Evolutionary conservation across 1,140 invertebrate genomes (phyloP).

Genomic region (Atta texana): DNA sequence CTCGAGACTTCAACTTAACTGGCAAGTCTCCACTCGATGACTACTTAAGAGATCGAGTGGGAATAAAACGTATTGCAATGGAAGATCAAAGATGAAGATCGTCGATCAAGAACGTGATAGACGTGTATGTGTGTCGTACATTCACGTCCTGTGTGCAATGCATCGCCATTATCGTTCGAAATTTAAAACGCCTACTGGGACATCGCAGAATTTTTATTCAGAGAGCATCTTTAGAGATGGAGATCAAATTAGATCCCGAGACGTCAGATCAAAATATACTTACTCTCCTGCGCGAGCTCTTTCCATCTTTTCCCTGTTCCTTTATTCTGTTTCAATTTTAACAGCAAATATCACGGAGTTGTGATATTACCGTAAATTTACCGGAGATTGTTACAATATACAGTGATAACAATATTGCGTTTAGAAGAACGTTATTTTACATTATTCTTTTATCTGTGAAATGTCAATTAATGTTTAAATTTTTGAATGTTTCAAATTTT

Average conservation of each 20-base stretch:
- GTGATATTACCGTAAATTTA: neutral
- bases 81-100: slow-evolving; percentile 66
- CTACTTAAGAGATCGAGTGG: slow-evolving; percentile 9
- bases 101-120: slow-evolving; percentile 42
- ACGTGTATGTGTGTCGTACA: neutral
- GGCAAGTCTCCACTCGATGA: neutral
- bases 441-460: neutral
- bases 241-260: slow-evolving; percentile 76
- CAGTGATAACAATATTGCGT: neutral
- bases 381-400: neutral
- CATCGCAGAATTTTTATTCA: slow-evolving; percentile 73
- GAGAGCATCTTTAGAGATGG: slow-evolving; percentile 69
- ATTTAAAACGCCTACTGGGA: slow-evolving; percentile 37
- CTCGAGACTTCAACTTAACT: slow-evolving; percentile 47
- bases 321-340: slow-evolving; percentile 57
- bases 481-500: neutral
- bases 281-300: slow-evolving; percentile 5
- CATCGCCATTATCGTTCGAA: slow-evolving; percentile 12
- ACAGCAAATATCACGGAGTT: neutral
- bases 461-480: slow-evolving; percentile 13
- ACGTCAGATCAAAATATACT: slow-evolving; percentile 73
- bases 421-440: neutral
- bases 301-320: neutral
- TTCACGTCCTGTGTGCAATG: neutral
- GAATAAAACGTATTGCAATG: slow-evolving; percentile 61